Percentiles rank a stretch among this genome's conserved stretches.
Evolutionary conservation across 1,140 invertebrate genomes (phyloP).

Genomic region (Orius laevigatus): DNA sequence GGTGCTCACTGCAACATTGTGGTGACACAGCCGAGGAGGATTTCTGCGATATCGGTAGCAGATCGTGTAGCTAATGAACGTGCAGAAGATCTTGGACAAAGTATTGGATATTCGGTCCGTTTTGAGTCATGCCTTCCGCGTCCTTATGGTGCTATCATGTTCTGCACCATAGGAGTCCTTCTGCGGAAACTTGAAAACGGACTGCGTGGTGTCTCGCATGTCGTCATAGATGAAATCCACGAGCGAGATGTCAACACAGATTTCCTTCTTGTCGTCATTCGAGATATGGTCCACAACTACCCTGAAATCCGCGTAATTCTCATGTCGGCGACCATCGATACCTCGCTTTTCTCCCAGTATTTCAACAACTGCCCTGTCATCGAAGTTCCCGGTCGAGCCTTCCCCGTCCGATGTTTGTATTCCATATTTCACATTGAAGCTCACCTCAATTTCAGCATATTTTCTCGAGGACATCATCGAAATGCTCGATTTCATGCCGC

Average conservation of each 20-base stretch:
- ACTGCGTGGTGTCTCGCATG: constrained; percentile 72
- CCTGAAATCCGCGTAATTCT: constrained; percentile 81
- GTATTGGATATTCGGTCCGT: constrained; percentile 78
- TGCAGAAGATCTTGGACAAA: constrained; percentile 66
- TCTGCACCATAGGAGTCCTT: constrained; percentile 86
- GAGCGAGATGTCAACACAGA: constrained; percentile 94
- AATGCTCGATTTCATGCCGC: constrained; percentile 62
- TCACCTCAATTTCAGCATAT: constrained; percentile 40
- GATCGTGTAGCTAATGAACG: constrained; percentile 79
- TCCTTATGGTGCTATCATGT: constrained; percentile 82
- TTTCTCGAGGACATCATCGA: constrained; percentile 82
- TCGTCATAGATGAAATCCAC: constrained; percentile 94
- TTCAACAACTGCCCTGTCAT: constrained; percentile 75
- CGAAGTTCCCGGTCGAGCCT: constrained; percentile 61
- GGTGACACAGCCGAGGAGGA: constrained; percentile 84
- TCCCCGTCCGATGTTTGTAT: constrained; percentile 44
- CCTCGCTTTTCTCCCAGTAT: constrained; percentile 74
- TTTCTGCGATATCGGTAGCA: constrained; percentile 86
- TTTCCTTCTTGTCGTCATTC: constrained; percentile 82
- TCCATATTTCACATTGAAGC: neutral
- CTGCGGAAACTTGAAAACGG: constrained; percentile 79
- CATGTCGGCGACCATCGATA: constrained; percentile 96
- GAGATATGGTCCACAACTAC: constrained; percentile 82
- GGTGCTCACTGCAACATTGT: constrained; percentile 73
- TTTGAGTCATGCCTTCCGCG: constrained; percentile 79